A percentile compares a stretch with the other conserved stretches of the same genome.
These are phyloP conservation scores for Xiphophorus maculatus DNA, from an alignment of 2,113 vertebrate genomes.

Conservation along the genomic window DNA sequence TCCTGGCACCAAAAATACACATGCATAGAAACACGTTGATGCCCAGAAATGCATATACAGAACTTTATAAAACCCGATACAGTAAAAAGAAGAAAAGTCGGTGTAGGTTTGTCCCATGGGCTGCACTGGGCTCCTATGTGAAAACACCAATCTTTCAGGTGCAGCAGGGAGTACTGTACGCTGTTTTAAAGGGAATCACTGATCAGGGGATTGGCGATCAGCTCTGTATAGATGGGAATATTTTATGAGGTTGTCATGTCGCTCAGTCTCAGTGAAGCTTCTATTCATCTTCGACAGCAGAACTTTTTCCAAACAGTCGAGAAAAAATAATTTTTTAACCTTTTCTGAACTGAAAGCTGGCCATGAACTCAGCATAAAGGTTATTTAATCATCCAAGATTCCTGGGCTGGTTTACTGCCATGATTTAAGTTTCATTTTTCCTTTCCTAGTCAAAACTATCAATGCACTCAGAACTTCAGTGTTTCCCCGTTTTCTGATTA, in stretches of 20 bases:
- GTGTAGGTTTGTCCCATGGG: not conserved
- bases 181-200: not conserved
- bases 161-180: not conserved
- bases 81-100: not conserved
- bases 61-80: not conserved
- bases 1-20: constrained; percentile 53
- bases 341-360: not conserved
- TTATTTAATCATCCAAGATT: not conserved
- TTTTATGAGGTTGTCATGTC: not conserved
- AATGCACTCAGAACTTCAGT: not conserved
- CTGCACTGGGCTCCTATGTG: not conserved
- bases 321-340: not conserved
- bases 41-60: not conserved
- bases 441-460: constrained; percentile 9
- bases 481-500: too few species aligned
- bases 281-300: not conserved
- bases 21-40: not conserved
- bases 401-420: not conserved
- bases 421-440: not conserved
- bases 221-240: not conserved
- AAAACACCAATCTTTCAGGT: not conserved
- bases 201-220: constrained; percentile 7
- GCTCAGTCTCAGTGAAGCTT: not conserved
- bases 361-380: not conserved
- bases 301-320: not conserved